A percentile compares a stretch with the other conserved stretches of the same genome.
Evolutionary conservation across 2,888 invertebrate species (phyloP).

Genomic region (Plagiodera versicolora): DNA sequence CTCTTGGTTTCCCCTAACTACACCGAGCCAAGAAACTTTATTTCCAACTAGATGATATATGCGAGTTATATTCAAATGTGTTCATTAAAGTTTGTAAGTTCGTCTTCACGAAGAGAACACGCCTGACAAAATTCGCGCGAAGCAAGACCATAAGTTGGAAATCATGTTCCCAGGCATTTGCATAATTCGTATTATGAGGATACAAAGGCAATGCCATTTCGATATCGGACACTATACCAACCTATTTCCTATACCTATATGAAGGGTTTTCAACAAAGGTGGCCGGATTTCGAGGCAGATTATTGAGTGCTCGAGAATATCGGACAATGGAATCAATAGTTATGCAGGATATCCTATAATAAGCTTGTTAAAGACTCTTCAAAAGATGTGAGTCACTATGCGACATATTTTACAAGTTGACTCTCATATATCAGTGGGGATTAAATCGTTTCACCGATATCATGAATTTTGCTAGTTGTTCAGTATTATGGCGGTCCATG

Average conservation of each 20-base stretch:
- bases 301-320: too few species aligned
- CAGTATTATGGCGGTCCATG: too few species aligned
- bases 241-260: not conserved
- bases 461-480: too few species aligned
- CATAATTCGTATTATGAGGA: slow-evolving; percentile 12
- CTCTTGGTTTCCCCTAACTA: not conserved
- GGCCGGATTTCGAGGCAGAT: too few species aligned
- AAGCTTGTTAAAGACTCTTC: too few species aligned
- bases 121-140: slow-evolving; percentile 8
- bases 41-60: slow-evolving; percentile 7
- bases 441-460: too few species aligned
- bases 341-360: too few species aligned
- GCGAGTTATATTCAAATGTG: slow-evolving; percentile 20
- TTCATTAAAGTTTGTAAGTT: slow-evolving; percentile 22
- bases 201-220: not conserved
- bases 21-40: not conserved
- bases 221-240: not conserved
- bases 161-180: slow-evolving; percentile 12
- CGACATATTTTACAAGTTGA: too few species aligned
- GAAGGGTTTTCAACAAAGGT: slow-evolving; percentile 8
- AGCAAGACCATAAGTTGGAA: slow-evolving; percentile 15
- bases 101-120: slow-evolving; percentile 14
- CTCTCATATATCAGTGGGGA: too few species aligned
- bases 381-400: too few species aligned
- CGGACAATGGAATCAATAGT: too few species aligned